A percentile compares a stretch with the other conserved stretches of the same genome.
phyloP scores from a whole-genome alignment of 2,113 vertebrate genomes.

The Gymnogyps californianus region DNA sequence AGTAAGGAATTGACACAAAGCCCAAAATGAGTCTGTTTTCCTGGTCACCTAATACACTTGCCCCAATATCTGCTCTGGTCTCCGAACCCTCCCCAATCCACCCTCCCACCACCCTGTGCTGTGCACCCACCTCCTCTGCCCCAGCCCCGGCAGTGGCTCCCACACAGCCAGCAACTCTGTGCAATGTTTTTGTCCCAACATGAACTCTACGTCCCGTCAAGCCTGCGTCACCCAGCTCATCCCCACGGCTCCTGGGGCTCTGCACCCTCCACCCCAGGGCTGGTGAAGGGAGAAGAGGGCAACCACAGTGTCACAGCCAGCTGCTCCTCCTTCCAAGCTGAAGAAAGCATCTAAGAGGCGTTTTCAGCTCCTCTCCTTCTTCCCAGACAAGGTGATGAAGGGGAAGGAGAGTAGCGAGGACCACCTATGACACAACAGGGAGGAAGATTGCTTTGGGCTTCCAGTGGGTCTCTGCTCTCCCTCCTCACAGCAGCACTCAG shows the following conservation, averaged over 20 bases:
- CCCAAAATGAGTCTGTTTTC: background rate
- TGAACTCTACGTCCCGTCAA: background rate
- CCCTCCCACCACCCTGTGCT: background rate
- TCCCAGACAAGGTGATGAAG: background rate
- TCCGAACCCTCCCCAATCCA: background rate
- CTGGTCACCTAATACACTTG: background rate
- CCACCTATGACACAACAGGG: background rate
- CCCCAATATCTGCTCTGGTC: background rate
- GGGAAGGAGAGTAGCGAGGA: background rate
- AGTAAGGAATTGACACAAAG: background rate
- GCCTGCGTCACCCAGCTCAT: background rate
- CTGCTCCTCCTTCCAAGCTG: background rate
- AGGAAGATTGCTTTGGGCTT: background rate
- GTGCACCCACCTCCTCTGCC: too few species aligned
- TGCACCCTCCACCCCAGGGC: background rate
- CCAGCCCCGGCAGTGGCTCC: background rate
- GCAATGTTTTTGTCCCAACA: background rate
- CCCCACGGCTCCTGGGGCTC: background rate
- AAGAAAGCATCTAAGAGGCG: background rate
- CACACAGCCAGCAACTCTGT: background rate
- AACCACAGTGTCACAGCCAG: background rate
- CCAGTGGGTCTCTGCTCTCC: background rate
- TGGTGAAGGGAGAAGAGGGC: background rate
- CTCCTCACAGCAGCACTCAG: background rate
- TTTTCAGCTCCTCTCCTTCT: background rate